phyloP scores from a whole-genome alignment of 2,113 vertebrate species.

The Apaloderma vittatum region DNA sequence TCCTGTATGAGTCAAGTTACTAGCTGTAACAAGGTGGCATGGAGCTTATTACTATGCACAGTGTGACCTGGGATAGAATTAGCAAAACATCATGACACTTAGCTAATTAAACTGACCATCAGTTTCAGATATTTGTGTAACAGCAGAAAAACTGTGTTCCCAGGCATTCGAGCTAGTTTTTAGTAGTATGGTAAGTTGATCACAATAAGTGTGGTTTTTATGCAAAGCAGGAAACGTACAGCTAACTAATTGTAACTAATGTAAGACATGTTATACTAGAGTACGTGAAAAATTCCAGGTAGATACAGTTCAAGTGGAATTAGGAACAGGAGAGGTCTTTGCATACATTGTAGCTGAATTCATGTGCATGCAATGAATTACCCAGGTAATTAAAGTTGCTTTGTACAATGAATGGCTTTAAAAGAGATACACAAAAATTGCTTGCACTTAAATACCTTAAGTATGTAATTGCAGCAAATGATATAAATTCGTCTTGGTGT shows the following conservation, averaged over 20 bases:
- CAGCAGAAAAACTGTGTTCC: neutral
- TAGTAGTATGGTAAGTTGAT: slow-evolving; percentile 38
- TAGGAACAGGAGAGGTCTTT: slow-evolving; percentile 14
- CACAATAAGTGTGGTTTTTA: slow-evolving; percentile 23
- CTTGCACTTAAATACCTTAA: neutral
- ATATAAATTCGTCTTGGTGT: neutral
- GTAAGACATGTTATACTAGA: neutral
- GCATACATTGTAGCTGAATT: slow-evolving; percentile 33
- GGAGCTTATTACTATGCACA: slow-evolving; percentile 58
- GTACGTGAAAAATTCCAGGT: slow-evolving; percentile 46
- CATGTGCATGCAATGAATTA: neutral
- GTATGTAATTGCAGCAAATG: slow-evolving; percentile 40
- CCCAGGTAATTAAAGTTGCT: slow-evolving; percentile 67
- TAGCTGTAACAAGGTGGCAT: slow-evolving; percentile 35
- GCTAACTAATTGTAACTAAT: slow-evolving; percentile 31
- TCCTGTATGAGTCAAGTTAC: slow-evolving; percentile 64
- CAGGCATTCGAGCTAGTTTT: slow-evolving; percentile 13
- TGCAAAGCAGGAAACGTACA: slow-evolving; percentile 29
- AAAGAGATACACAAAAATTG: slow-evolving; percentile 36
- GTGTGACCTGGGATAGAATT: slow-evolving; percentile 1
- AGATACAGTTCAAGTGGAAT: slow-evolving; percentile 36
- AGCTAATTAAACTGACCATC: slow-evolving; percentile 57
- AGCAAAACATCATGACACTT: slow-evolving; percentile 12
- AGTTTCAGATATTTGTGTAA: neutral
- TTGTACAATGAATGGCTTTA: slow-evolving; percentile 38